Conservation (phyloP, 2,797 vertebrate species). For the Myripristis jacobus region DNA sequence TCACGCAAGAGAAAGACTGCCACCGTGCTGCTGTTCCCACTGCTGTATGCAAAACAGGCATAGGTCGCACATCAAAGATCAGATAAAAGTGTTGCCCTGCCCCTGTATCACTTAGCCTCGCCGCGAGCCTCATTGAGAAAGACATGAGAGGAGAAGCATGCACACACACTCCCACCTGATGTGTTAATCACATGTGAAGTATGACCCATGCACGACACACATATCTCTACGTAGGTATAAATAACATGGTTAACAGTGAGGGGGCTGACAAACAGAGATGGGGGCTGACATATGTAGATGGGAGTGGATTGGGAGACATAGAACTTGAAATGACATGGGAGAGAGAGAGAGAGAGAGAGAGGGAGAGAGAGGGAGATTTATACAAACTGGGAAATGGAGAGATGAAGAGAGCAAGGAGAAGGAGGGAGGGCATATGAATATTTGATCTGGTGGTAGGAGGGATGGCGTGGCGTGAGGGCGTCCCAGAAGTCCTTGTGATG, state of each 20-base stretch:
- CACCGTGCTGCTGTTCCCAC: background rate
- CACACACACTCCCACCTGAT: conserved; percentile 64
- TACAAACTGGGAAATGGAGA: conserved; percentile 53
- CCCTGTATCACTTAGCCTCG: conserved; percentile 84
- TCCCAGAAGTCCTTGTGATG: conserved; percentile 82
- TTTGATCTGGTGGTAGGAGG: conserved; percentile 82
- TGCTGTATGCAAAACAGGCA: background rate
- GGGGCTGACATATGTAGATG: conserved; percentile 34
- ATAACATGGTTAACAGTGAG: background rate
- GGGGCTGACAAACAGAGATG: conserved; percentile 8
- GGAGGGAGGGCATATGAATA: conserved; percentile 81
- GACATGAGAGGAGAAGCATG: conserved; percentile 71
- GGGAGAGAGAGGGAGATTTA: conserved; percentile 56
- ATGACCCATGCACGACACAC: conserved; percentile 58
- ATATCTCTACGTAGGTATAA: background rate
- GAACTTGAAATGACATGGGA: conserved; percentile 49
- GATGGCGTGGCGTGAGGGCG: conserved; percentile 64
- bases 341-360: no score
- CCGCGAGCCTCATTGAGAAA: conserved; percentile 79
- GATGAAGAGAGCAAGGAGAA: conserved; percentile 29
- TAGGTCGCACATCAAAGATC: background rate
- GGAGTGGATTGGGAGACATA: conserved; percentile 49
- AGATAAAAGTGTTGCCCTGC: conserved; percentile 65
- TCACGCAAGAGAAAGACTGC: no score
- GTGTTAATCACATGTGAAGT: conserved; percentile 80